A percentile compares a stretch with the other conserved stretches of the same genome.
Evolutionary conservation across 2,113 vertebrate species (phyloP).

Genomic region (Oryctolagus cuniculus): mOryCun1.1 NC_091435.1:173513501-173514000

Average conservation of each 20-base stretch:
- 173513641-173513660: not conserved
- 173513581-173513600: not conserved
- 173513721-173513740: not conserved
- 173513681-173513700: not conserved
- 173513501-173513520: not conserved
- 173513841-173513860: not conserved
- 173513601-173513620: not conserved
- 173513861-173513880: not conserved
- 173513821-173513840: not conserved
- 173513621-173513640: not conserved
- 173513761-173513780: not conserved
- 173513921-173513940: too few relatives aligned
- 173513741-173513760: not conserved
- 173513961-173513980: too few relatives aligned
- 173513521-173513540: not conserved
- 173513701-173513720: not conserved
- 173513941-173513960: too few relatives aligned
- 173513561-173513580: not conserved
- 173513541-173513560: not conserved
- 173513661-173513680: constrained; percentile 13
- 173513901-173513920: too few relatives aligned
- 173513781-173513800: not conserved
- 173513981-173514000: too few relatives aligned
- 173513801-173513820: not conserved
- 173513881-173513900: not conserved